Percentiles rank a stretch among this genome's conserved stretches.
Evolutionary conservation across 2,888 invertebrate genomes (phyloP).

Genomic region (Keiferia lycopersicella): DNA sequence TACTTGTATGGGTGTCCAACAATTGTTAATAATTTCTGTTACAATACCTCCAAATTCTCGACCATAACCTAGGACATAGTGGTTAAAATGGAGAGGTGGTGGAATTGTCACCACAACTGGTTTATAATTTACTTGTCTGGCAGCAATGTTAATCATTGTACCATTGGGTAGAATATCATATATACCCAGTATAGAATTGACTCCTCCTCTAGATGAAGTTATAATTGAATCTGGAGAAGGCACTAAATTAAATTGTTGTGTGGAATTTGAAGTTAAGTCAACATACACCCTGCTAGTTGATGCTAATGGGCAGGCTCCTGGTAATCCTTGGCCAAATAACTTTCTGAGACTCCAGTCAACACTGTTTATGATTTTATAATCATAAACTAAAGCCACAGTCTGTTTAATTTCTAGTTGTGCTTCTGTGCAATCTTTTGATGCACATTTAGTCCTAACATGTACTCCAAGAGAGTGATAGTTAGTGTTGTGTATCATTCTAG

Average conservation of each 20-base stretch:
- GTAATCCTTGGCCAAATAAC: constrained; percentile 92
- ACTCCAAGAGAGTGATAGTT: constrained; percentile 95
- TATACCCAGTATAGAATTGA: constrained; percentile 84
- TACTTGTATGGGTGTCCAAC: constrained; percentile 87
- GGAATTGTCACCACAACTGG: constrained; percentile 76
- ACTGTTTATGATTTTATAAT: constrained; percentile 84
- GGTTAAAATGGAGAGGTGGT: constrained; percentile 88
- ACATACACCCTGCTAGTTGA: constrained; percentile 89
- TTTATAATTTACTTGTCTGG: constrained; percentile 73
- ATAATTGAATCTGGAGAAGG: constrained; percentile 83
- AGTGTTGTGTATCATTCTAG: constrained; percentile 94
- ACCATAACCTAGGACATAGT: constrained; percentile 93
- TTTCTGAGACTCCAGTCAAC: constrained; percentile 93
- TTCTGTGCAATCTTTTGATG: constrained; percentile 79
- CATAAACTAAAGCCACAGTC: constrained; percentile 93
- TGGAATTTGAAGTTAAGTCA: constrained; percentile 85
- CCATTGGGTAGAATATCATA: constrained; percentile 83
- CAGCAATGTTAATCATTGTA: constrained; percentile 86
- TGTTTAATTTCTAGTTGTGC: constrained; percentile 90
- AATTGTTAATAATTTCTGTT: constrained; percentile 91
- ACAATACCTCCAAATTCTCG: constrained; percentile 95
- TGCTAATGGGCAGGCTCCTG: constrained; percentile 91
- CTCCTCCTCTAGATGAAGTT: constrained; percentile 85
- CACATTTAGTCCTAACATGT: constrained; percentile 90
- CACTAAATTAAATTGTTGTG: constrained; percentile 82